Evolutionary conservation across 2,113 vertebrate species (phyloP).

Genomic region (Atlantisia rogersi): DNA sequence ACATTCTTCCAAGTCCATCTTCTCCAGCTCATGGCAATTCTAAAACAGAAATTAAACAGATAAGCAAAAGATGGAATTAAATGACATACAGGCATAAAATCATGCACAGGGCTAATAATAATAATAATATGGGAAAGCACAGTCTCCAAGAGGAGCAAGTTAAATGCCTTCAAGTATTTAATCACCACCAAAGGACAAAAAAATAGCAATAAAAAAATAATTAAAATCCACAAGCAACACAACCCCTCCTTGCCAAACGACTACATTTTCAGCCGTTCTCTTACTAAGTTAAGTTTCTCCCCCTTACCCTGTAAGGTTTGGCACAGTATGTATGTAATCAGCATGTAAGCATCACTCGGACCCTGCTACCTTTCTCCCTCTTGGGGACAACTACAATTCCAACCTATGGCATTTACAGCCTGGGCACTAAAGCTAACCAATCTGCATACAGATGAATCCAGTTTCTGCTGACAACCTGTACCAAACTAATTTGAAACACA

Average conservation of each 20-base stretch:
- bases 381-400: neutral
- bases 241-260: neutral
- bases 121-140: neutral
- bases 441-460: neutral
- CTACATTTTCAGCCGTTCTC: neutral
- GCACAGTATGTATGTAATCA: neutral
- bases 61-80: neutral
- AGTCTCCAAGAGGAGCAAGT: neutral
- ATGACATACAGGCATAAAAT: neutral
- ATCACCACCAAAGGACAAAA: neutral
- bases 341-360: no score
- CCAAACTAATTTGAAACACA: neutral
- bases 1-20: conserved; percentile 96
- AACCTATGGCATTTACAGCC: neutral
- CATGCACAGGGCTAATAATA: neutral
- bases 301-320: neutral
- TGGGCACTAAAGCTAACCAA: neutral
- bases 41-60: conserved; percentile 20
- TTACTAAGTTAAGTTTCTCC: neutral
- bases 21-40: conserved; percentile 94
- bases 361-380: neutral
- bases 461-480: neutral
- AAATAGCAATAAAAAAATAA: neutral
- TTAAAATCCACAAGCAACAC: neutral
- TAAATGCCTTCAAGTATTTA: neutral